Conservation (phyloP, 1,140 invertebrate species). For the Panulirus ornatus region DNA sequence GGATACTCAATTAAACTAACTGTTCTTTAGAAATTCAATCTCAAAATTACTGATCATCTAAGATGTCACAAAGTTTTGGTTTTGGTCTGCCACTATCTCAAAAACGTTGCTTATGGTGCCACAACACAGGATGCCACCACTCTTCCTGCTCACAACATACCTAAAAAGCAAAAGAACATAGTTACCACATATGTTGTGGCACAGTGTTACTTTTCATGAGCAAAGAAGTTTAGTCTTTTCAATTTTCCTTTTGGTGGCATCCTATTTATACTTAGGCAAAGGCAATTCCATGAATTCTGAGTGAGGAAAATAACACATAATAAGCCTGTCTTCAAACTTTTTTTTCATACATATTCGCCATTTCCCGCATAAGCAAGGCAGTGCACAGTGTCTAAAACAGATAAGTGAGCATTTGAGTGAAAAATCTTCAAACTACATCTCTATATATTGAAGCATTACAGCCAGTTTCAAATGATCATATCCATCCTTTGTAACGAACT, state of each 20-base stretch:
- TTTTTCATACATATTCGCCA: no score
- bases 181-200: background rate
- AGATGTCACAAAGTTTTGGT: background rate
- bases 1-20: background rate
- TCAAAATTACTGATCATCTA: background rate
- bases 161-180: conserved; percentile 11
- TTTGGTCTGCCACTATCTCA: background rate
- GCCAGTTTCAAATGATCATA: no score
- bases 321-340: no score
- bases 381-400: no score
- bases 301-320: no score
- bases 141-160: conserved; percentile 13
- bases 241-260: background rate
- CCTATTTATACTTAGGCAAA: background rate
- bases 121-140: conserved; percentile 39
- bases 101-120: background rate
- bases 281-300: no score
- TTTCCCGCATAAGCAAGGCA: no score
- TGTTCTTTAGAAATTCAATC: background rate
- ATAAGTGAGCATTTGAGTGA: no score
- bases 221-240: background rate
- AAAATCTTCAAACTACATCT: no score
- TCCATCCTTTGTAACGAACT: no score
- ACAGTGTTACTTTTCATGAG: background rate
- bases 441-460: no score